These are phyloP conservation scores for Theonella swinhoei DNA, from an alignment of 37 sponge, comb jelly and placozoan species.

Conservation along the genomic window DNA sequence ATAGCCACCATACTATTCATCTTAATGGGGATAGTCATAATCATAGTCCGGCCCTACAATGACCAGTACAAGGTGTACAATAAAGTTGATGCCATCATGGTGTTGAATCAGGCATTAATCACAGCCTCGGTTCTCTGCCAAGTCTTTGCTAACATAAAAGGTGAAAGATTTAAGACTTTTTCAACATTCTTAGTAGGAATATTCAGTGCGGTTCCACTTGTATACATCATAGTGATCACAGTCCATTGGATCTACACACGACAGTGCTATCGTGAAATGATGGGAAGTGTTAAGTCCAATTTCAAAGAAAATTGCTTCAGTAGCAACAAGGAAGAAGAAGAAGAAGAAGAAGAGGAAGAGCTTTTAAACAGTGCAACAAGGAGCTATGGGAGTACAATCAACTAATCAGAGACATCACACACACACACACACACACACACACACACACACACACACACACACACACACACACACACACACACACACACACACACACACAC, in stretches of 20 bases:
- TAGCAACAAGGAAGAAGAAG: neutral
- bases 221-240: neutral
- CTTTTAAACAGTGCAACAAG: neutral
- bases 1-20: neutral
- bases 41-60: neutral
- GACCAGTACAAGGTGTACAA: neutral
- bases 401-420: neutral
- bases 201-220: neutral
- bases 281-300: neutral
- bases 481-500: no score
- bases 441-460: neutral
- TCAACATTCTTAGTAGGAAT: neutral
- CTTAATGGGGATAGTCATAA: neutral
- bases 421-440: neutral
- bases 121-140: neutral
- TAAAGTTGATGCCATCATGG: neutral
- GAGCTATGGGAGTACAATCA: neutral
- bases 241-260: neutral
- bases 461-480: neutral
- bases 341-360: neutral
- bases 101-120: neutral
- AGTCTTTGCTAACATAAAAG: neutral
- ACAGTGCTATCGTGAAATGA: neutral
- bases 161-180: neutral
- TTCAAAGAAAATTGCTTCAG: neutral